Evolutionary conservation across 2,113 vertebrate species (phyloP).

Genomic region (Anguilla rostrata): DNA sequence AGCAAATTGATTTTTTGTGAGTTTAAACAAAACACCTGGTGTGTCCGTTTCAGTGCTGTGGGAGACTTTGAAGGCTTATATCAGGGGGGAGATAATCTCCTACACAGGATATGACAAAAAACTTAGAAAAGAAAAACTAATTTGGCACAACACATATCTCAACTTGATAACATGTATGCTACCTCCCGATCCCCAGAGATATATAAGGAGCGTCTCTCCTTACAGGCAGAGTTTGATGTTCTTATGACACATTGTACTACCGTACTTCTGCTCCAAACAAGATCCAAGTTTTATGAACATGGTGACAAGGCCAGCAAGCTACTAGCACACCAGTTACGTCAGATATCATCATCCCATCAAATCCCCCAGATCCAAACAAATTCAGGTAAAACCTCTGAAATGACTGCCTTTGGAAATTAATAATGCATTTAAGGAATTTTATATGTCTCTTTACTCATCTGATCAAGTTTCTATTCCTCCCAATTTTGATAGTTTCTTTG

Average conservation of each 20-base stretch:
- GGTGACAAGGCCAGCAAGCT: constrained; percentile 8
- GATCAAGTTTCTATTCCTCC: not conserved
- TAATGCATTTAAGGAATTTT: constrained; percentile 2
- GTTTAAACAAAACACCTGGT: no score
- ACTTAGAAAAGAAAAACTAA: no score
- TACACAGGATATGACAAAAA: no score
- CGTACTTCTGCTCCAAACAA: not conserved
- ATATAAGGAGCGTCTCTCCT: no score
- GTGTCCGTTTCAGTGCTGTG: no score
- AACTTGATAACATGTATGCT: no score
- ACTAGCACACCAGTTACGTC: constrained; percentile 8
- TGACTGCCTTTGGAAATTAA: constrained; percentile 3
- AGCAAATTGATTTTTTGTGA: no score
- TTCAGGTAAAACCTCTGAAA: not conserved
- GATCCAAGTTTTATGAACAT: constrained; percentile 12
- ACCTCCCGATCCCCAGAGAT: no score
- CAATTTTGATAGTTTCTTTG: not conserved
- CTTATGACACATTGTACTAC: not conserved
- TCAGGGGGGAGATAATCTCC: no score
- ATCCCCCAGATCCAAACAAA: constrained; percentile 14
- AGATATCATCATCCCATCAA: constrained; percentile 6
- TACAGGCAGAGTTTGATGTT: not conserved
- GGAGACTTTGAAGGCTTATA: no score
- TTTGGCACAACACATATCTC: no score
- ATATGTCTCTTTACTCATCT: not conserved